phyloP scores from a whole-genome alignment of 2,113 vertebrate species.

The Proteles cristata region DNA sequence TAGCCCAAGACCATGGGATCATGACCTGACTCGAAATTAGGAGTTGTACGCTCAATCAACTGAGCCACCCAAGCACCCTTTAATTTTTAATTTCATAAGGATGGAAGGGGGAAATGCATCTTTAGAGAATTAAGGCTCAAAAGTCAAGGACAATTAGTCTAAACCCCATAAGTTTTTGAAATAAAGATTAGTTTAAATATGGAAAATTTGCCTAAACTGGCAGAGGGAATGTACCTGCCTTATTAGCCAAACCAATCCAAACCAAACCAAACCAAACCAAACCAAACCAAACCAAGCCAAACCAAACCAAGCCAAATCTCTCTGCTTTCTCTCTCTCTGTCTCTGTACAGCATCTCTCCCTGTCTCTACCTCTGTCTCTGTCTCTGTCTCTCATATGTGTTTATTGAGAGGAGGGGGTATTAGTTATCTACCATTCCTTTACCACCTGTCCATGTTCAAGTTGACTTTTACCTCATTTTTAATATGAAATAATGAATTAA shows the following conservation, averaged over 20 bases:
- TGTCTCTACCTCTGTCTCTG: neutral
- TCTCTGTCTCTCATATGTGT: neutral
- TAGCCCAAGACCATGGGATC: too few relatives aligned
- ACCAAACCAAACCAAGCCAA: neutral
- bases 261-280: neutral
- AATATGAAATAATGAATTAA: neutral
- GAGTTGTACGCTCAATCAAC: too few relatives aligned
- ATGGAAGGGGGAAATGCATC: fast-evolving
- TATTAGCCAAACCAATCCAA: neutral
- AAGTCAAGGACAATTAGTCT: neutral
- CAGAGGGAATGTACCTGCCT: neutral
- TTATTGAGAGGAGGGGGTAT: neutral
- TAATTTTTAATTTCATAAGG: neutral
- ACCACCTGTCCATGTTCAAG: neutral
- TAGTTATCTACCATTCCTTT: neutral
- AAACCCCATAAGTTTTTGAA: neutral
- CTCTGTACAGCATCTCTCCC: neutral
- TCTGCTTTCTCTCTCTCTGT: neutral
- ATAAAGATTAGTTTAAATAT: neutral
- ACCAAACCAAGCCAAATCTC: too few relatives aligned
- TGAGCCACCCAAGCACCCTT: too few relatives aligned
- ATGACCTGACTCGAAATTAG: too few relatives aligned
- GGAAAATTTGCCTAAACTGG: neutral
- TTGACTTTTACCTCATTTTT: neutral
- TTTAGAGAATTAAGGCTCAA: neutral